Percentiles rank a stretch among this genome's conserved stretches.
These are phyloP conservation scores for Hydropsyche betteni DNA, from an alignment of 2,888 invertebrate genomes.

Conservation along the genomic window DNA sequence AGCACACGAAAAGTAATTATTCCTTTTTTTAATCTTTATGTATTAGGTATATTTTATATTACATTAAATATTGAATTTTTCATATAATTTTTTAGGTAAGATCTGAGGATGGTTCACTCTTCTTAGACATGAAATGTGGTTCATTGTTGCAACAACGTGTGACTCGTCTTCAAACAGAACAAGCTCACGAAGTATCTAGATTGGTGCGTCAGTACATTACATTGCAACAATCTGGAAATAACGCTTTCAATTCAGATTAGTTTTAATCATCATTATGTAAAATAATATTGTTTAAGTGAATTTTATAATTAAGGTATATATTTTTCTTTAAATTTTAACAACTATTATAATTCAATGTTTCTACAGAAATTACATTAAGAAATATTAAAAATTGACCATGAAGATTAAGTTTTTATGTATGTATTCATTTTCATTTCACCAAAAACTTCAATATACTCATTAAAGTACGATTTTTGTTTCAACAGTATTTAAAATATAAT, in stretches of 20 bases:
- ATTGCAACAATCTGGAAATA: constrained; percentile 66
- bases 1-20: constrained; percentile 84
- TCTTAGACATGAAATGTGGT: constrained; percentile 96
- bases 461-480: too few species aligned
- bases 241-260: constrained; percentile 48
- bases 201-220: constrained; percentile 97
- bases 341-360: too few species aligned
- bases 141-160: constrained; percentile 96
- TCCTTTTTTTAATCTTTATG: constrained; percentile 36
- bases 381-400: constrained; percentile 8
- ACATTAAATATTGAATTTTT: not conserved
- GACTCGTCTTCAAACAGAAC: constrained; percentile 94
- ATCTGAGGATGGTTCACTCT: constrained; percentile 90
- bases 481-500: too few species aligned
- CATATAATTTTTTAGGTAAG: constrained; percentile 67
- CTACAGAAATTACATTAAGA: too few species aligned
- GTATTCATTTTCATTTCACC: not conserved
- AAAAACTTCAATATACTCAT: not conserved
- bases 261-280: constrained; percentile 10
- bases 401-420: not conserved
- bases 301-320: too few species aligned
- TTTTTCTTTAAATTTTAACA: too few species aligned
- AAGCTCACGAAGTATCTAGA: constrained; percentile 96
- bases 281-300: not conserved
- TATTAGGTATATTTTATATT: not conserved